phyloP scores from a whole-genome alignment of 2,113 vertebrate species.

The Pelvicachromis taeniatus region DNA sequence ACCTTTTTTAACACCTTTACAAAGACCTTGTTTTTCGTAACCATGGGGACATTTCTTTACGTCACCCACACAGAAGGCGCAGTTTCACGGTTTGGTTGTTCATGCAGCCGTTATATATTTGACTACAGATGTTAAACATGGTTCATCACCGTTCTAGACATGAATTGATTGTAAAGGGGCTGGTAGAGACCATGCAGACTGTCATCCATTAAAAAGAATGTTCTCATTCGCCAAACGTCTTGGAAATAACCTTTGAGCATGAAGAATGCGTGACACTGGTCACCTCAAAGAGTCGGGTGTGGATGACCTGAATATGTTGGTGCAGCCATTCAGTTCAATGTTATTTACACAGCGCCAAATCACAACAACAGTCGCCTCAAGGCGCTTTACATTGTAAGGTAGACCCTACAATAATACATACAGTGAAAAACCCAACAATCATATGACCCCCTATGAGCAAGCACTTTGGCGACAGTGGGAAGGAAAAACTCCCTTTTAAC shows the following conservation, averaged over 20 bases:
- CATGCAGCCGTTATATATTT: neutral
- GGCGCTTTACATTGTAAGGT: too few relatives aligned
- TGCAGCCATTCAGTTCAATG: too few relatives aligned
- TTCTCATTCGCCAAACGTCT: neutral
- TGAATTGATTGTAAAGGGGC: neutral
- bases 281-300: neutral
- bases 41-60: neutral
- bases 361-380: too few relatives aligned
- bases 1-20: too few relatives aligned
- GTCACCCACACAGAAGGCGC: neutral
- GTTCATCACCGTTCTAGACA: neutral
- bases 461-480: too few relatives aligned
- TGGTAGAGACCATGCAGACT: neutral
- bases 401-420: too few relatives aligned
- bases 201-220: neutral
- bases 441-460: too few relatives aligned
- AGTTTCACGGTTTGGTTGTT: neutral
- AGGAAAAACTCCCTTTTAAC: too few relatives aligned
- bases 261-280: neutral
- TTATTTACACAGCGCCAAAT: too few relatives aligned
- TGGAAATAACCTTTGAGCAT: neutral
- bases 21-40: rapidly evolving
- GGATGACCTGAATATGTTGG: rapidly evolving
- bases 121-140: neutral
- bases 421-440: too few relatives aligned